Evolutionary conservation across 2,113 vertebrate species (phyloP), one percentile per base, ranked within the genome.

Genomic region (Engystomops pustulosus): DNA sequence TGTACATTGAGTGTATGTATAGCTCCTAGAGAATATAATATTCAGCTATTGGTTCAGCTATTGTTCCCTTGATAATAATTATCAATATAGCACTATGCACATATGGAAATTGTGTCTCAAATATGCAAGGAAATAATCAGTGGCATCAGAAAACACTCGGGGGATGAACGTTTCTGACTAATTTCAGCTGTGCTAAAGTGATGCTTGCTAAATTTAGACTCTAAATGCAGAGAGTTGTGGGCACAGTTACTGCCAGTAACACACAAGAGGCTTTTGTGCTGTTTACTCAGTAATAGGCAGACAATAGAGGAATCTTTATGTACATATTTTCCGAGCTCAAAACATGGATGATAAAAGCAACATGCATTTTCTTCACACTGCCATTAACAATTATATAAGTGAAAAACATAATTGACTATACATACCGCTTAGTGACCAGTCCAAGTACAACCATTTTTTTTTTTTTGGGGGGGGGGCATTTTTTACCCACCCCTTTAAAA

Each of bases 121-220:
- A n/a, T n/a, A n/a, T n/a, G n/a, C n/a, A n/a, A n/a, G n/a, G n/a
- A n/a, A n/a, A n/a, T n/a, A n/a, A n/a, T n/a, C n/a, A n/a, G n/a
- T n/a, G 53, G 14, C 32, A 58, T 60, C 32, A 25, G 51, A 78
- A 78, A 58, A 78, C 32, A 58, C 34, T n/a, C 41, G 51, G 34
- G 55, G 51, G 75, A 41, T 58, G 36, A 60, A 41, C 18, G 6
- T 23, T 30, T 36, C 6, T 49, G 27, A 23, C 25, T 80, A 69
- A 69, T 51, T 70, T 81, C 45, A 69, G 47, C 30, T 70, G 67
- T 20, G 1, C 69, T 70, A 27, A 27, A 80, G 32, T 34, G 25
- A 51, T 45, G 23, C 9, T 27, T 55, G 20, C 65, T 81, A 81
- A 81, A 81, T 81, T 69, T 81, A 81, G 79, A 70, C 1, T 77